Conservation (phyloP, 2,113 vertebrate species). For the Amblyopsis rosae region DNA sequence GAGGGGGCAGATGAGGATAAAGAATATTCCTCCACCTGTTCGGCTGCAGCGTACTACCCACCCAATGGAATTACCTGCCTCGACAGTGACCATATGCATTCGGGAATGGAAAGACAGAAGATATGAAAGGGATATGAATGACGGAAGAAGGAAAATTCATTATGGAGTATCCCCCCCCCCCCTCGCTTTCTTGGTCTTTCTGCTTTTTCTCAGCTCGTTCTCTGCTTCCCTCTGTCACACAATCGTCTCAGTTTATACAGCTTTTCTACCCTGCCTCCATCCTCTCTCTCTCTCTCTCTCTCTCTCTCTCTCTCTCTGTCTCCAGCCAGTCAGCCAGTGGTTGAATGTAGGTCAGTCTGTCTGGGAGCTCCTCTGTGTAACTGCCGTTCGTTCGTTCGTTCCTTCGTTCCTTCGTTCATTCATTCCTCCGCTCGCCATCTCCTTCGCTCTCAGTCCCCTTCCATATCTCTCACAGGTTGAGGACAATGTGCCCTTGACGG, state of each 20-base stretch:
- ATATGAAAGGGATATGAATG: background rate
- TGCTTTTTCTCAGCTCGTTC: no score
- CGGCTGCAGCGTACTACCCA: background rate
- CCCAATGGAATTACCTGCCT: conserved; percentile 6
- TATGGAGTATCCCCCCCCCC: conserved; percentile 4
- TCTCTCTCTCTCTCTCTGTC: background rate
- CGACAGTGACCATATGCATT: conserved; percentile 38
- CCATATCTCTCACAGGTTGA: no score
- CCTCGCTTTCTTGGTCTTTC: background rate
- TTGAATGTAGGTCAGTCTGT: conserved; percentile 21
- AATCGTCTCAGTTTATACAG: background rate
- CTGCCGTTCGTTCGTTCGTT: no score
- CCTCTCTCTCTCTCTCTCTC: background rate
- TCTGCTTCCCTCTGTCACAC: background rate
- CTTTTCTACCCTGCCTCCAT: conserved; percentile 31
- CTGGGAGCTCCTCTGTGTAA: background rate
- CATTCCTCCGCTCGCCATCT: no score
- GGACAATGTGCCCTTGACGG: no score
- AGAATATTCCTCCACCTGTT: conserved; percentile 5
- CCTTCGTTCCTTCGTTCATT: no score
- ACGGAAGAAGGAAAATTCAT: background rate
- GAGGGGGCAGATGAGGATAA: background rate
- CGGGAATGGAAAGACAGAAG: conserved; percentile 9
- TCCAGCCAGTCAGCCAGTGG: background rate
- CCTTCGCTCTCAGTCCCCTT: no score